Evolutionary conservation across 2,888 invertebrate genomes (phyloP), one percentile per base, ranked within the genome.

Genomic region (Bugula neritina): DNA sequence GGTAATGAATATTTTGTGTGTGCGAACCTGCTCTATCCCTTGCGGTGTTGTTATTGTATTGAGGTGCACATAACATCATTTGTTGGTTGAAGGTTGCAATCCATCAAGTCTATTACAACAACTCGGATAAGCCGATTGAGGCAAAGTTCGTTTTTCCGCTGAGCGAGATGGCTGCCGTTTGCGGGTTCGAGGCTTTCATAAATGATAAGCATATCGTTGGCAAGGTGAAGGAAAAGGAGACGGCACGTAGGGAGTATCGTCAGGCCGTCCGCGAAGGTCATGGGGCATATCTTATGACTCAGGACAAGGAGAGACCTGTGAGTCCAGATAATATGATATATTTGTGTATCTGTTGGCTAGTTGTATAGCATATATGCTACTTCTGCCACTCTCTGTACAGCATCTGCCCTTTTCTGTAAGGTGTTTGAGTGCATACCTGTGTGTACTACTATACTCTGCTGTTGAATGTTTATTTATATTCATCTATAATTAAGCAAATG

Each of bases 211-310:
- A 84, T 74, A 80, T 85, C 21, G 77, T 84, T 1, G 85, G 84
- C 17, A 79, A 81, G 72, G 82, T 85, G 71, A 83, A 85, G 74
- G 84, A 85, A 76, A 85, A 85, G 73, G 80, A 84, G 73, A 76
- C 75, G 25, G 85, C 85, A 5, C 80, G 81, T 71, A 75, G 77
- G 54, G 84, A 84, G 72, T 85, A 85, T 76, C 79, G 79, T 74
- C 78, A 84, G 73, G 85, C 85, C 35, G 78, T 85, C 71, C 77
- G 79, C 72, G 78, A 81, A 73, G 84, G 84, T 17, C 84, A 85
- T 75, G 85, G 84, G 3, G 85, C 84, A 1, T 85, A 84, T 74
- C 78, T 85, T n/a, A 84, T 85, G 83, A 84, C 85, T 72, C 81
- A 82, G 75, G 83, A 83, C 75, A 81, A 84, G 74, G 83, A 83